Percentiles rank a stretch among this genome's conserved stretches.
These are phyloP conservation scores for Amphipyra berbera DNA, from an alignment of 2,888 invertebrate genomes.

Conservation along the genomic window DNA sequence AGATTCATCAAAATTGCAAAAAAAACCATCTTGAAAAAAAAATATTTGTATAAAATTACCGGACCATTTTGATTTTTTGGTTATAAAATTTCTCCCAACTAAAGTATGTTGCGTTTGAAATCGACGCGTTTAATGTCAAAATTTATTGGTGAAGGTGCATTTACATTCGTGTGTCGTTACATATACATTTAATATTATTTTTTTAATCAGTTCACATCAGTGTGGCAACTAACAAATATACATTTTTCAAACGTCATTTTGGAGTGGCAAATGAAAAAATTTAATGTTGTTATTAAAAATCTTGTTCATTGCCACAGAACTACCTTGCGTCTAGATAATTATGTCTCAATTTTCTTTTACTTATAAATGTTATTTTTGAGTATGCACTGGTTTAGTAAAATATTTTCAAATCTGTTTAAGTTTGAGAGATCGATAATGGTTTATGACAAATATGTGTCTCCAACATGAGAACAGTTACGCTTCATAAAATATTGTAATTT, in stretches of 20 bases:
- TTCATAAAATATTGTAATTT: conserved; percentile 52
- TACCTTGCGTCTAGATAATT: conserved; percentile 19
- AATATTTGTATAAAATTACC: not conserved
- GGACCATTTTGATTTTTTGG: no score
- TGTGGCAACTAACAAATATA: conserved; percentile 31
- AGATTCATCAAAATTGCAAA: not conserved
- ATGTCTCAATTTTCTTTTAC: conserved; percentile 39
- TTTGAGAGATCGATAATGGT: conserved; percentile 26
- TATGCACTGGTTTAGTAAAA: conserved; percentile 28
- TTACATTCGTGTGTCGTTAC: conserved; percentile 69
- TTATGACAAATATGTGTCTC: conserved; percentile 40
- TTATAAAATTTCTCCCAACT: conserved; percentile 44
- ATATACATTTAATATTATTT: conserved; percentile 51
- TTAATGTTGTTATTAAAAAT: conserved; percentile 9
- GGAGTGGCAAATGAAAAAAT: conserved; percentile 10
- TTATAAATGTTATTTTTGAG: conserved; percentile 55
- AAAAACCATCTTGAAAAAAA: not conserved
- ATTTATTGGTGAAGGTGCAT: conserved; percentile 83
- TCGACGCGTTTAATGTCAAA: conserved; percentile 62
- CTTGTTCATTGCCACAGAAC: conserved; percentile 27
- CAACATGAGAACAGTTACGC: conserved; percentile 55
- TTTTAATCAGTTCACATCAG: conserved; percentile 32
- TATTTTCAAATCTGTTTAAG: conserved; percentile 15
- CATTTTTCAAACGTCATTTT: not conserved
- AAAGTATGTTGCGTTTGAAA: conserved; percentile 53